A percentile compares a stretch with the other conserved stretches of the same genome.
These are phyloP conservation scores for Crossocerus cetratus DNA, from an alignment of 2,888 invertebrate species.

Conservation along the genomic window DNA sequence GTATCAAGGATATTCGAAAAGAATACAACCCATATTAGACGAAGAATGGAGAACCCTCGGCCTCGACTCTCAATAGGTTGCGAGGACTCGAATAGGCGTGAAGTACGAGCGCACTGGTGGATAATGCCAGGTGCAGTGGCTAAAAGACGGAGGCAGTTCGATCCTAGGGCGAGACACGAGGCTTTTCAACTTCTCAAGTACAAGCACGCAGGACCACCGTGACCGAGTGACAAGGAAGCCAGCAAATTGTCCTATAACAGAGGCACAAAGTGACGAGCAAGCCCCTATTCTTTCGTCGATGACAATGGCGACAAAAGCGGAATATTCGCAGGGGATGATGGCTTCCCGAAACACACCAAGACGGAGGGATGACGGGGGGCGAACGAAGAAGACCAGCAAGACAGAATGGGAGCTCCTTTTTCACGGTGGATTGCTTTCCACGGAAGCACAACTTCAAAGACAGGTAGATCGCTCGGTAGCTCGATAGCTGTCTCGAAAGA, in stretches of 20 bases:
- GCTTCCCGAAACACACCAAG: constrained; percentile 46
- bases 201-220: constrained; percentile 30
- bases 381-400: not conserved
- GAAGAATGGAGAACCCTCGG: too few relatives aligned
- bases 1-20: too few relatives aligned
- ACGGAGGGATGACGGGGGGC: constrained; percentile 6
- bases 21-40: not conserved
- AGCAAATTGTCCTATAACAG: constrained; percentile 64
- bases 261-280: constrained; percentile 54
- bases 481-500: too few relatives aligned
- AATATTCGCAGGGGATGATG: constrained; percentile 57
- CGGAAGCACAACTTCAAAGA: constrained; percentile 43
- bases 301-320: constrained; percentile 59
- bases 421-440: constrained; percentile 45
- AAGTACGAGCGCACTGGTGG: not conserved
- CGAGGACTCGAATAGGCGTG: too few relatives aligned
- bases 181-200: constrained; percentile 12
- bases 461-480: constrained; percentile 51
- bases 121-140: not conserved
- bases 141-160: not conserved
- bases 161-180: not conserved
- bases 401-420: constrained; percentile 44
- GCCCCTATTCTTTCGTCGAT: constrained; percentile 8
- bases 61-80: too few relatives aligned
- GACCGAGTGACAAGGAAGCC: constrained; percentile 21